Base-by-base conservation (phyloP, 2,113 vertebrate genomes). In the Eubucco bourcierii region DNA sequence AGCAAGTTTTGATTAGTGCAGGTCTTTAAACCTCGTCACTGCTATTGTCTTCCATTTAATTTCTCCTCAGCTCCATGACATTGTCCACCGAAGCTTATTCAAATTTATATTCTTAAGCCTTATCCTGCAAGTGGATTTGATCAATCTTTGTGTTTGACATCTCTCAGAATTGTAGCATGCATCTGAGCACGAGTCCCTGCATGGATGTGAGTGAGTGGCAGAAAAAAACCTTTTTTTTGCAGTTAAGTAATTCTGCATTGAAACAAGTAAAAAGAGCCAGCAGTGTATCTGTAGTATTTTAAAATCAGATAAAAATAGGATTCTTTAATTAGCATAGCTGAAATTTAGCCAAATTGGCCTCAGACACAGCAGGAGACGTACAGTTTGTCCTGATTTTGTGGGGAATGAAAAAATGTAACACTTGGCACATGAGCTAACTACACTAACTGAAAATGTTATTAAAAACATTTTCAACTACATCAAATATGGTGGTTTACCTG, bases 331-430 rank as follows among this genome's bases (percentile, higher is more conserved):
- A 97, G 94, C 96, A 95, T 94, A 97, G 93, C 95, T 97, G 95
- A 97, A 94, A 96, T 87, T 90, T 95, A 93, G 97, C 96, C 97
- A 98, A 84, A 96, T 96, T 79, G 8, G 90, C 95, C 90, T 96
- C 12, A 75, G 96, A 97, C 94, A 93, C 96, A 96, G 97, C 92
- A 89, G 93, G 97, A 95, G 89, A 94, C 3, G 86, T 96, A 96
- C 97, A 97, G 93, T 96, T 96, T 97, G 97, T 97, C 95, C 97
- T 91, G 85, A 92, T 97, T 97, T 96, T 97, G 92, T 97, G 93
- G 90, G 88, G 96, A 97, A 96, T 83, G 94, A 96, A 91, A 92
- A 97, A 96, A 97, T 97, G 93, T 81, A 95, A 87, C 95, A 85
- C 91, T 97, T 98, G 97, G 97, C 97, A 96, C 63, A 76, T 60